These are phyloP conservation scores for Punctoribates punctum DNA, from an alignment of 2,888 invertebrate genomes.

Conservation along the genomic window DNA sequence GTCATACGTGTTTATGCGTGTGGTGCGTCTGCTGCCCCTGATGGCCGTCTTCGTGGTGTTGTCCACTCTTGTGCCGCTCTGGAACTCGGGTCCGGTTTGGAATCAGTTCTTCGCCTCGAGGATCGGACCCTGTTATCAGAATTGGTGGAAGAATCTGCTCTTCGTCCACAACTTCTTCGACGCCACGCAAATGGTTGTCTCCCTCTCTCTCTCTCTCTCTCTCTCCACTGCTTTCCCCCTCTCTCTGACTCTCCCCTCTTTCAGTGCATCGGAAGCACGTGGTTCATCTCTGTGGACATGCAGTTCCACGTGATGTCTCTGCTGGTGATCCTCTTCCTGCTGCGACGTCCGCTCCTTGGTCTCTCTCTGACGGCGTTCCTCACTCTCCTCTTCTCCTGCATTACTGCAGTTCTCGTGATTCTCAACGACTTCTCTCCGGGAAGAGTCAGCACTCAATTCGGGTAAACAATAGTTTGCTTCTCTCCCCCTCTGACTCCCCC, in stretches of 20 bases:
- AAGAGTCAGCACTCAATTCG: conserved; percentile 1
- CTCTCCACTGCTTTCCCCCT: not conserved
- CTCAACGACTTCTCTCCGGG: conserved; percentile 24
- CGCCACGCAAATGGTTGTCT: not conserved
- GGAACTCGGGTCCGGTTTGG: conserved; percentile 34
- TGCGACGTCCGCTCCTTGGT: conserved; percentile 5
- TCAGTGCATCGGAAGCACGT: not conserved
- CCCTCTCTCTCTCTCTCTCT: not conserved
- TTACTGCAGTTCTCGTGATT: not conserved
- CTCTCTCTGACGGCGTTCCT: not conserved
- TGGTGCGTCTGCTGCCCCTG: conserved; percentile 20
- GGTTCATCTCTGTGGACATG: conserved; percentile 43
- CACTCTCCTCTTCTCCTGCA: not conserved
- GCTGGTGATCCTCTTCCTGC: not conserved
- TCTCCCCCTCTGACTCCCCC: no score
- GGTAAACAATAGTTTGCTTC: no score
- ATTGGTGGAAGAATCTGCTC: conserved; percentile 38
- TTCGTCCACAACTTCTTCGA: conserved; percentile 37
- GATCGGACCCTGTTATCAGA: not conserved
- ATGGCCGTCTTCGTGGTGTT: conserved; percentile 28
- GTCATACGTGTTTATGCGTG: not conserved
- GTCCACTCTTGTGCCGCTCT: not conserved
- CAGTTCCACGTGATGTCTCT: conserved; percentile 35
- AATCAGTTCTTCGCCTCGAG: not conserved
- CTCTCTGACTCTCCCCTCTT: not conserved